Conservation (phyloP, 92 coral and sea anemone species). For the Chrysogorgia sp. region DNA sequence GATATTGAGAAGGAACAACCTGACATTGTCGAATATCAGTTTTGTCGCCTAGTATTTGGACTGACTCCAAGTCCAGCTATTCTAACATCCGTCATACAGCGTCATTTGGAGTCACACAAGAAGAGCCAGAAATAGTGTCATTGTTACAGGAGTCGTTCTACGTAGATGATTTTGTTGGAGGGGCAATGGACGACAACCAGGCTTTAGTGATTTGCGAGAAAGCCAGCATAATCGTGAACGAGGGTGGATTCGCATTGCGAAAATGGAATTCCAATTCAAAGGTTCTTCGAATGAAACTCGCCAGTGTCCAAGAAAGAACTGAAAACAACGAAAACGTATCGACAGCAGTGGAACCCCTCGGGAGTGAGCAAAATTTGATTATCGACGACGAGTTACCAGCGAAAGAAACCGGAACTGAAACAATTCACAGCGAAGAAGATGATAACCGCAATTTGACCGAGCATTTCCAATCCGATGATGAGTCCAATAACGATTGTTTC, state of each 20-base stretch:
- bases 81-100: neutral
- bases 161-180: conserved; percentile 6
- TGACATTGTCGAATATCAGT: conserved; percentile 12
- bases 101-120: neutral
- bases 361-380: no score
- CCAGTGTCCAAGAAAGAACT: no score
- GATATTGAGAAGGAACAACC: conserved; percentile 7
- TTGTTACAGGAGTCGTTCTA: conserved; percentile 14
- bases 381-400: no score
- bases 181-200: neutral
- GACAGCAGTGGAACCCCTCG: no score
- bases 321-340: no score
- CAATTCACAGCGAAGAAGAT: no score
- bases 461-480: no score
- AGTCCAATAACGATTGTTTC: conserved; percentile 8
- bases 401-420: no score
- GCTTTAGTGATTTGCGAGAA: conserved; percentile 10
- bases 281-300: no score
- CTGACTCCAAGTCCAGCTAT: conserved; percentile 23
- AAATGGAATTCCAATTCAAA: no score
- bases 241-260: conserved; percentile 20
- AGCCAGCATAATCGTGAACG: conserved; percentile 10
- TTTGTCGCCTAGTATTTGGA: conserved; percentile 25
- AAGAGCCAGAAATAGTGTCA: neutral
- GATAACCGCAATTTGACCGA: no score